These are phyloP conservation scores for Galbula dea DNA, from an alignment of 2,113 vertebrate genomes.

Conservation along the genomic window DNA sequence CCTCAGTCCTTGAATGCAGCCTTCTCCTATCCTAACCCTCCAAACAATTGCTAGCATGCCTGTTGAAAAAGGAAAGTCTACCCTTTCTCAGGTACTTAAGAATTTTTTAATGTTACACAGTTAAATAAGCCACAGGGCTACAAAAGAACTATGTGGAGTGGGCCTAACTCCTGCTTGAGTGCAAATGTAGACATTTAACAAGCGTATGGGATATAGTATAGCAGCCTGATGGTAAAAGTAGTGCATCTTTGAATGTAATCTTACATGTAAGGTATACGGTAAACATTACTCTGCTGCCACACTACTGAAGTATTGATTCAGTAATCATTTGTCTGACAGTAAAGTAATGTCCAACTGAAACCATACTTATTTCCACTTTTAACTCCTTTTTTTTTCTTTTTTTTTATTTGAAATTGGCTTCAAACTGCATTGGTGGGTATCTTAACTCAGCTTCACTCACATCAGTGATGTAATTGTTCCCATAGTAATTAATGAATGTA, in stretches of 20 bases:
- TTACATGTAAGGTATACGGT: background rate
- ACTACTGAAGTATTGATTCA: background rate
- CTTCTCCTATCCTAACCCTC: background rate
- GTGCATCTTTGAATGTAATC: background rate
- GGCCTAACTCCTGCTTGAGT: background rate
- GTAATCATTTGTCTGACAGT: background rate
- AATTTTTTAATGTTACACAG: background rate
- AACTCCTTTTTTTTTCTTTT: background rate
- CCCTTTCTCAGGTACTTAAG: background rate
- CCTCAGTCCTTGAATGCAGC: background rate
- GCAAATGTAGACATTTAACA: background rate
- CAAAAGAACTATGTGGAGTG: background rate
- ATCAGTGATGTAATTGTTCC: background rate
- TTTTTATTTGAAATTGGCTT: background rate
- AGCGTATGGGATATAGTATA: background rate
- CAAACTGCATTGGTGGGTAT: background rate
- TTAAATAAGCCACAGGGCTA: background rate
- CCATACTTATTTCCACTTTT: background rate
- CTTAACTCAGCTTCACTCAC: background rate
- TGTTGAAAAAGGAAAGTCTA: background rate
- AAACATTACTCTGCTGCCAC: background rate
- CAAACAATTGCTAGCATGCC: background rate
- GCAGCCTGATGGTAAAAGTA: background rate
- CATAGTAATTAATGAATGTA: background rate
- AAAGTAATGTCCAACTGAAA: background rate